Evolutionary conservation across 2,888 invertebrate genomes (phyloP).

Genomic region (Bugula neritina): DNA sequence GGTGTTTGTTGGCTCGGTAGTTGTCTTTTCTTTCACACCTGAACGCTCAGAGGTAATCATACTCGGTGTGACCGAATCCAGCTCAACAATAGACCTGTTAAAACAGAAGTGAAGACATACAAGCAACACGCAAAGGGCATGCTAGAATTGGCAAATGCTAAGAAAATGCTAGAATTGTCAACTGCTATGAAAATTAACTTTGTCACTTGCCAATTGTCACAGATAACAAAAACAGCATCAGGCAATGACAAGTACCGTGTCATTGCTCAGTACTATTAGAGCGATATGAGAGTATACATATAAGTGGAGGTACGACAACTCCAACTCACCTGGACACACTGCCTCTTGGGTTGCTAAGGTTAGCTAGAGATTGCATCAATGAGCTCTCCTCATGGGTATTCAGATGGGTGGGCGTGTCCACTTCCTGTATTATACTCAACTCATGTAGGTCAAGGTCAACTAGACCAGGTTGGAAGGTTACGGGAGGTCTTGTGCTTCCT

Average conservation of each 20-base stretch:
- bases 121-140: too few species aligned
- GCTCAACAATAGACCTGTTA: background rate
- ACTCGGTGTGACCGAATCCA: background rate
- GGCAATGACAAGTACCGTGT: too few species aligned
- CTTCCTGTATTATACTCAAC: conserved; percentile 41
- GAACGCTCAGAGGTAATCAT: background rate
- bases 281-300: too few species aligned
- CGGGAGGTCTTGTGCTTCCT: background rate
- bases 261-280: too few species aligned
- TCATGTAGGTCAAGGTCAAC: conserved; percentile 33
- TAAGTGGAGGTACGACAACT: too few species aligned
- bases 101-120: too few species aligned
- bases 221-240: too few species aligned
- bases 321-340: background rate
- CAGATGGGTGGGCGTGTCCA: conserved; percentile 37
- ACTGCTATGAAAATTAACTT: too few species aligned
- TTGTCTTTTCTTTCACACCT: background rate
- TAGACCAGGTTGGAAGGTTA: background rate
- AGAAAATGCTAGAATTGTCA: too few species aligned
- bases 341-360: background rate
- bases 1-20: background rate
- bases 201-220: too few species aligned
- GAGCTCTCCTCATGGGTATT: conserved; percentile 18
- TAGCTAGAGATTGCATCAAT: background rate
- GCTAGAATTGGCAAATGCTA: too few species aligned